Percentiles rank a stretch among this genome's conserved stretches.
Conservation (phyloP, 2,888 invertebrate species). For the Octodonta nipae region DNA sequence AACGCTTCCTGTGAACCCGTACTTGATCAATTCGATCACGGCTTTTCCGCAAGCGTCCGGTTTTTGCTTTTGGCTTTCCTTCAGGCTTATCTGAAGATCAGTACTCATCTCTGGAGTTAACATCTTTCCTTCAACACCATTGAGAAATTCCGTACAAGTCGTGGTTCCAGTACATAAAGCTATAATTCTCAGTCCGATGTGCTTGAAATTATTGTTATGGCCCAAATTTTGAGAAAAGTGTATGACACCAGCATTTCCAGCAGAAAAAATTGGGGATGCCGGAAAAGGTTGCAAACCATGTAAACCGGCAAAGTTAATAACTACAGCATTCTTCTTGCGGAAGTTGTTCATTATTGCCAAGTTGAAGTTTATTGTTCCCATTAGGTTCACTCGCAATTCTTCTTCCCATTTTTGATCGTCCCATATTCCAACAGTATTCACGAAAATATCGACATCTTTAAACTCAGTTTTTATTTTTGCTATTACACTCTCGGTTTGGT, state of each 20-base stretch:
- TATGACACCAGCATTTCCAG: slow-evolving; percentile 33
- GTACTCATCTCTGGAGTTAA: slow-evolving; percentile 19
- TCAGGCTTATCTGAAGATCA: slow-evolving; percentile 16
- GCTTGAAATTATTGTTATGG: slow-evolving; percentile 23
- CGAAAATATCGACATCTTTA: slow-evolving; percentile 20
- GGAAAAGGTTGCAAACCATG: slow-evolving; percentile 36
- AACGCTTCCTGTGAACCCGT: slow-evolving; percentile 25
- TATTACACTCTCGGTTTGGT: slow-evolving; percentile 24
- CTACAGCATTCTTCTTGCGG: slow-evolving; percentile 32
- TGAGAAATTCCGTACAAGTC: slow-evolving; percentile 27
- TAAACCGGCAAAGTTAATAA: slow-evolving; percentile 40
- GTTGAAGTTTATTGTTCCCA: slow-evolving; percentile 15
- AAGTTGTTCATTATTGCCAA: slow-evolving; percentile 7
- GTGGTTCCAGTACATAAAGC: slow-evolving; percentile 33
- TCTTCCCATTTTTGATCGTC: slow-evolving; percentile 29
- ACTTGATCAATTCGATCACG: slow-evolving; percentile 25
- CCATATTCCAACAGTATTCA: slow-evolving; percentile 27
- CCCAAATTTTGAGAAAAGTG: slow-evolving; percentile 30
- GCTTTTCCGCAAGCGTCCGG: slow-evolving; percentile 27
- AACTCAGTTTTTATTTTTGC: slow-evolving; percentile 8
- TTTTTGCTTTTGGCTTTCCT: slow-evolving; percentile 20
- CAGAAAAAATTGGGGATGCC: slow-evolving; percentile 36
- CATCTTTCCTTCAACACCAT: slow-evolving; percentile 19
- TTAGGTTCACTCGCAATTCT: slow-evolving; percentile 30
- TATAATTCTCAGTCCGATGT: slow-evolving; percentile 31